Base-by-base conservation (phyloP, 2,113 vertebrate genomes). In the Xiphophorus hellerii region DNA sequence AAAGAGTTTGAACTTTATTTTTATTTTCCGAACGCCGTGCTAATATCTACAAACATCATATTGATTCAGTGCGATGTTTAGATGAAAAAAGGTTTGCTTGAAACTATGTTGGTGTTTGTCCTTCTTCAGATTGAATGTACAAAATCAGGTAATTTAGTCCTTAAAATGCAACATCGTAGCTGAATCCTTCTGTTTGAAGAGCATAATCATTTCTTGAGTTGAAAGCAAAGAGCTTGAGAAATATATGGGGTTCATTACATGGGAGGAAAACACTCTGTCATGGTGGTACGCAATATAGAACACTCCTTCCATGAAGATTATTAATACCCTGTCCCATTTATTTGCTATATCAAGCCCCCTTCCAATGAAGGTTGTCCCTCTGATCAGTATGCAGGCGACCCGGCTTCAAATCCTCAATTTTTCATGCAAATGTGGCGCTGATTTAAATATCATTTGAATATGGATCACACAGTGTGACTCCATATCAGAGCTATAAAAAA, bases 361-460 rank as follows among this genome's bases (percentile, higher is more conserved):
- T 89, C 81, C 85, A 83, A 82, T 78, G 81, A 91, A 85, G 86
- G 78, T 88, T 84, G 88, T 90, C 81, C 80, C 84, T 78, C 89
- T 92, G 88, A 92, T 94, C 93, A 92, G 88, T 90, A 93, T 93
- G 92, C 94, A 90, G 75, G 85, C 70, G 85, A 93, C 90, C 92
- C 89, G 90, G 81, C 92, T 90, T 82, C 90, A 90, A 93, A 92
- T 93, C 88, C 84, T 93, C 89, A 94, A 95, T 95, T 94, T 91
- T 78, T 92, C 86, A 94, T 95, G 94, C 92, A 94, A 94, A 94
- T 93, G 78, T 44, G 60, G 78, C 81, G 68, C 88, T 93, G 81
- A 93, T 95, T 94, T 94, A 87, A 95, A 94, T 94, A 95, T 84
- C 84, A 92, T 94, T 93, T 94, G 92, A 93, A 95, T 94, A 94